Percentiles rank a stretch among this genome's conserved stretches.
Conservation (phyloP, 1,140 invertebrate genomes). For the Ooceraea biroi region DNA sequence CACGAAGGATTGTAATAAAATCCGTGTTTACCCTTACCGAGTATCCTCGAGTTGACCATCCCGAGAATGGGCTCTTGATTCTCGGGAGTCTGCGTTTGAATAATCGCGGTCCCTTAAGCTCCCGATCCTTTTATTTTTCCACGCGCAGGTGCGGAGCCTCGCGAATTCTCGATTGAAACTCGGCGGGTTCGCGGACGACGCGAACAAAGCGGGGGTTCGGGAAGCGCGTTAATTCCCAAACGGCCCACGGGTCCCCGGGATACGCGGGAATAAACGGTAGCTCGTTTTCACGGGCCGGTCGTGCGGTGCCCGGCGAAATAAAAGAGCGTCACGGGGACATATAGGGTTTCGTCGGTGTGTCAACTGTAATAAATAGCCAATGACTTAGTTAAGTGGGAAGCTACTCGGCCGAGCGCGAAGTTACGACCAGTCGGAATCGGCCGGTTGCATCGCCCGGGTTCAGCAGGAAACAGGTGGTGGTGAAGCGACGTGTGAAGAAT, state of each 20-base stretch:
- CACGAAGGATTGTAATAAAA: constrained; percentile 34
- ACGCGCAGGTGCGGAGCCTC: constrained; percentile 41
- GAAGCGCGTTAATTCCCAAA: constrained; percentile 53
- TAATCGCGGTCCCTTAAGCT: constrained; percentile 40
- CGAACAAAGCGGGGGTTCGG: constrained; percentile 45
- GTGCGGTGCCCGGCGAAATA: constrained; percentile 45
- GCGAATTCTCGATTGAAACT: constrained; percentile 59
- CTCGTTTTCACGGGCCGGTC: constrained; percentile 60
- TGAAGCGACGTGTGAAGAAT: constrained; percentile 15
- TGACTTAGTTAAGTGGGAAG: constrained; percentile 79
- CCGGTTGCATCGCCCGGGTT: constrained; percentile 47
- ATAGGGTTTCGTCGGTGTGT: constrained; percentile 68
- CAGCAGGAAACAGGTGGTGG: constrained; percentile 42
- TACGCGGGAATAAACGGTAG: constrained; percentile 67
- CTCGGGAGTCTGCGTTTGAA: constrained; percentile 15
- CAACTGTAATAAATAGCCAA: constrained; percentile 83
- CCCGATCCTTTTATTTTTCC: constrained; percentile 29
- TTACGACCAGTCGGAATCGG: constrained; percentile 63
- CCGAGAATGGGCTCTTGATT: neutral
- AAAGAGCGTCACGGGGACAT: constrained; percentile 57
- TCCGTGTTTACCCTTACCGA: neutral
- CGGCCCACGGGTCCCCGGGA: constrained; percentile 38
- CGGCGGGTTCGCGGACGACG: constrained; percentile 57
- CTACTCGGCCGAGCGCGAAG: constrained; percentile 61
- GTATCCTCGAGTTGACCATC: constrained; percentile 33